A percentile compares a stretch with the other conserved stretches of the same genome.
Evolutionary conservation across 2,797 vertebrate species (phyloP).

Genomic region (Okamejei kenojei): DNA sequence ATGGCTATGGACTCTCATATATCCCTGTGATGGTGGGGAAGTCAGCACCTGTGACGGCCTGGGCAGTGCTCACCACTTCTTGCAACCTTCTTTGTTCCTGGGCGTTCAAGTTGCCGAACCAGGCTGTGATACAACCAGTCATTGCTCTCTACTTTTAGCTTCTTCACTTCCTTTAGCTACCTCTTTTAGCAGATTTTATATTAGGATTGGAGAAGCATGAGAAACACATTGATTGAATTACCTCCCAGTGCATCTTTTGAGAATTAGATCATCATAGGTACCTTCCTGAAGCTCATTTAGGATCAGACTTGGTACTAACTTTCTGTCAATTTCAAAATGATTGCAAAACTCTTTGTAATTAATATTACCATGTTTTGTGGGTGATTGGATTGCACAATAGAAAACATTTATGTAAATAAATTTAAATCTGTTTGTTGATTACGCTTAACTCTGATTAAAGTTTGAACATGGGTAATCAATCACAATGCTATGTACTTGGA

Average conservation of each 20-base stretch:
- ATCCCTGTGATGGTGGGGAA: no score
- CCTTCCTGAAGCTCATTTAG: neutral
- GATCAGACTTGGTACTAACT: neutral
- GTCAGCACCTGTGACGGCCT: no score
- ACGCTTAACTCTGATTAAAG: neutral
- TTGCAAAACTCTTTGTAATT: neutral
- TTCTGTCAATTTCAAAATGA: neutral
- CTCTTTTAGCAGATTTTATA: no score
- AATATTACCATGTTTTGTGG: neutral
- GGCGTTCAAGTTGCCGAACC: no score
- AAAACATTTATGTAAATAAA: neutral
- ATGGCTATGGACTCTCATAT: no score
- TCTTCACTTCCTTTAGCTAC: no score
- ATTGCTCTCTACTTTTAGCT: no score
- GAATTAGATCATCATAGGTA: neutral
- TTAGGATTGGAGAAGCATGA: neutral
- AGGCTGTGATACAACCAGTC: no score
- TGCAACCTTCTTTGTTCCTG: no score
- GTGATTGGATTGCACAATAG: neutral
- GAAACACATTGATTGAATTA: neutral
- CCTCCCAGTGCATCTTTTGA: neutral
- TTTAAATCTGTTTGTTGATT: neutral
- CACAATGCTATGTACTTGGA: neutral
- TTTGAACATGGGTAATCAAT: neutral
- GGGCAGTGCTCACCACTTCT: no score